Percentiles rank a stretch among this genome's conserved stretches.
These are phyloP conservation scores for Stegodyphus dumicola DNA, from an alignment of 1,140 invertebrate genomes.

Conservation along the genomic window DNA sequence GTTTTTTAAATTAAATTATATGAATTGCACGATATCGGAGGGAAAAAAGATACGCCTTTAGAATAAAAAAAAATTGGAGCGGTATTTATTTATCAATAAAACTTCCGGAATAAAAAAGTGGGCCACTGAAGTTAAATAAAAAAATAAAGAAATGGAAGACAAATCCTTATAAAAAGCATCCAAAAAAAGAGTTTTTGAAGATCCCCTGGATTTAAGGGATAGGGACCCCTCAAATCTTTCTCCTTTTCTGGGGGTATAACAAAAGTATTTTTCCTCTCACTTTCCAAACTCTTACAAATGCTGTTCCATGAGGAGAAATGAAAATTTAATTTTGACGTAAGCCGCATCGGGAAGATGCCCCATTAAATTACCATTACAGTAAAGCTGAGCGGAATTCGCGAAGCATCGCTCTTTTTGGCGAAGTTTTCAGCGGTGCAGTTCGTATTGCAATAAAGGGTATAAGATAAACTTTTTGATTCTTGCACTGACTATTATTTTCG, in stretches of 20 bases:
- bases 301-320: constrained; percentile 51
- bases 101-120: neutral
- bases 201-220: constrained; percentile 42
- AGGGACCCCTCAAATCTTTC: constrained; percentile 18
- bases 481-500: no score
- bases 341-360: constrained; percentile 51
- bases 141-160: constrained; percentile 8
- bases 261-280: constrained; percentile 55
- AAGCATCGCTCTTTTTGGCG: constrained; percentile 19
- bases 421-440: neutral
- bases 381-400: constrained; percentile 1
- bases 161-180: constrained; percentile 36
- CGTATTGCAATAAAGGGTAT: neutral
- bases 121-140: neutral
- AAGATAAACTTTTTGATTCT: no score
- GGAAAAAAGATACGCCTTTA: neutral
- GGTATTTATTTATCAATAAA: constrained; percentile 54
- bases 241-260: constrained; percentile 13
- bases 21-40: neutral
- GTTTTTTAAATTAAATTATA: no score
- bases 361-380: constrained; percentile 60
- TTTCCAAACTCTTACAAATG: constrained; percentile 53
- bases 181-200: constrained; percentile 36
- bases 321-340: constrained; percentile 61
- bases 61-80: constrained; percentile 2